Evolutionary conservation across 35 echinoderm and acorn worm species (phyloP), one percentile per base, ranked within the genome.

Genomic region (Stichopus chloronotus): DNA sequence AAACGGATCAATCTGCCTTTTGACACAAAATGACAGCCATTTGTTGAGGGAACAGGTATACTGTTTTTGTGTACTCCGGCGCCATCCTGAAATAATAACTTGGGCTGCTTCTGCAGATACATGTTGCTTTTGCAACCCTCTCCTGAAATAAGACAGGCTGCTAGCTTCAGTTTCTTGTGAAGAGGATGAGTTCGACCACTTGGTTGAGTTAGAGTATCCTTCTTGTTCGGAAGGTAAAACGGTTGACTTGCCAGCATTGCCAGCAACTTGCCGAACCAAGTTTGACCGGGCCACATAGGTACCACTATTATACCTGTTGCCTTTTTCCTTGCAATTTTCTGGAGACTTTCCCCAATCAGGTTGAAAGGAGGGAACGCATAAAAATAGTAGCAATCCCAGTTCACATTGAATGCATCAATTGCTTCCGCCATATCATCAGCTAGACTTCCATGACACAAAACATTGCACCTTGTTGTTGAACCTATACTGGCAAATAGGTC

Each of bases 401-500:
- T 77, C 25, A 77, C 17, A 77, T 14, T 94, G 58, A 97, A 92
- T 14, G 93, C 96, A 92, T 97, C 96, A 59, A 97, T 94, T 57
- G 88, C 94, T 53, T 81, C 78, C 24, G 93, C 93, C 22, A 83
- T 30, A 52, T 90, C 93, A 59, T 93, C 92, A n/a, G n/a, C n/a
- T n/a, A 5, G 82, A 65, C 52, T 78, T 87, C 82, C 83, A 93
- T 76, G 83, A 93, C 25, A 93, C 84, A 93, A 87, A 93, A 87
- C 43, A 30, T 55, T 68, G 14, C 56, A 86, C 4, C 55, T 93
- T 83, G 56, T 69, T 72, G 43, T 93, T 93, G 19, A 88, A 56
- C 83, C 57, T 58, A n/a, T n/a, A 52, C 68, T 78, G 74, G 91
- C 91, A 83, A 94, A 94, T 55, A 94, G 52, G 25, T 94, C 93